A percentile compares a stretch with the other conserved stretches of the same genome.
These are phyloP conservation scores for Mycogona germanica DNA, from an alignment of 2,888 invertebrate species.

Conservation along the genomic window DNA sequence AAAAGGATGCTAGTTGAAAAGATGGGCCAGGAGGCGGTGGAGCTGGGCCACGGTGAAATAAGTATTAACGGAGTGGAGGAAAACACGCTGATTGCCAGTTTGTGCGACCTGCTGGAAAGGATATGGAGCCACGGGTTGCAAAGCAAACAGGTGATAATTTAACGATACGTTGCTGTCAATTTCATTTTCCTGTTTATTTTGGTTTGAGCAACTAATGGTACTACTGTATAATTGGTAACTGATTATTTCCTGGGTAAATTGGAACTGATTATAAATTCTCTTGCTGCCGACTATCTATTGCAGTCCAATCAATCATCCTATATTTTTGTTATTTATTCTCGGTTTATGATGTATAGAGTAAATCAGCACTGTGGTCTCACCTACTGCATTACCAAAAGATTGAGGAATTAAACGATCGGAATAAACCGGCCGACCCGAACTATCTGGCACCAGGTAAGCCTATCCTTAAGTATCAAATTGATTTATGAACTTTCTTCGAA, in stretches of 20 bases:
- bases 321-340: no score
- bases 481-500: no score
- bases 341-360: slow-evolving; percentile 49
- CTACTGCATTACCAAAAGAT: slow-evolving; percentile 76
- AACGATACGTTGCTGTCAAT: no score
- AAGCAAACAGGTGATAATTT: slow-evolving; percentile 60
- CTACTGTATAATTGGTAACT: no score
- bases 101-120: slow-evolving; percentile 92
- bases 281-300: no score
- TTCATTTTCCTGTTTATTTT: no score
- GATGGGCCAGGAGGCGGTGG: slow-evolving; percentile 94
- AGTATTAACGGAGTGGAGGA: slow-evolving; percentile 71
- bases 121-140: slow-evolving; percentile 97
- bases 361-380: slow-evolving; percentile 95
- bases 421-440: slow-evolving; percentile 46
- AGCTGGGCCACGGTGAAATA: slow-evolving; percentile 72
- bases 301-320: not conserved
- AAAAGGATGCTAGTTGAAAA: slow-evolving; percentile 98
- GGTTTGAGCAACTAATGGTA: no score
- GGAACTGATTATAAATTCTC: no score
- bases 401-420: slow-evolving; percentile 50
- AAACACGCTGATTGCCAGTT: slow-evolving; percentile 92
- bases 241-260: no score
- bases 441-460: slow-evolving; percentile 47
- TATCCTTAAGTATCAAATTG: no score